A percentile compares a stretch with the other conserved stretches of the same genome.
Conservation (phyloP, 2,888 invertebrate genomes). For the Taenaris catops region DNA sequence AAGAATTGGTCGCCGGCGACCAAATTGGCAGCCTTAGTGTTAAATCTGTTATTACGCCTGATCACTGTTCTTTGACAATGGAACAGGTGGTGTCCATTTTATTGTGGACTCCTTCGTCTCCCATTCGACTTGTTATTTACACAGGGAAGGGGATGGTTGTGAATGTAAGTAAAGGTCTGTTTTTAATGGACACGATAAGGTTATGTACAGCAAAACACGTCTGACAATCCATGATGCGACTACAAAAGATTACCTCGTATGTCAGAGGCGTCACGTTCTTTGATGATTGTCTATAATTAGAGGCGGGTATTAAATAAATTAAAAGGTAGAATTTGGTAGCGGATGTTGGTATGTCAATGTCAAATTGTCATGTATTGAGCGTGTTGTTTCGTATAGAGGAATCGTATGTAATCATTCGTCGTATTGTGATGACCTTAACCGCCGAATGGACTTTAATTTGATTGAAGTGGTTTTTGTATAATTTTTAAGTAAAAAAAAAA, state of each 20-base stretch:
- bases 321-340: constrained; percentile 39
- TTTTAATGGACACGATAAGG: constrained; percentile 42
- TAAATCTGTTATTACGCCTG: constrained; percentile 62
- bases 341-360: constrained; percentile 56
- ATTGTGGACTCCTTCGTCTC: constrained; percentile 35
- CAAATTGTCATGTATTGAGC: constrained; percentile 32
- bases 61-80: constrained; percentile 70
- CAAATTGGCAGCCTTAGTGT: no score
- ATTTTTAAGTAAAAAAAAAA: constrained; percentile 9
- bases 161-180: constrained; percentile 31
- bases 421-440: constrained; percentile 20
- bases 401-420: constrained; percentile 21
- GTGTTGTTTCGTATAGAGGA: constrained; percentile 14
- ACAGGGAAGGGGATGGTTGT: constrained; percentile 27
- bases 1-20: no score
- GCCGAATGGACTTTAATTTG: constrained; percentile 13
- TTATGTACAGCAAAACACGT: constrained; percentile 53
- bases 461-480: constrained; percentile 6
- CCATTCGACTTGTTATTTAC: constrained; percentile 20
- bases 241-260: constrained; percentile 74
- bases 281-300: constrained; percentile 68
- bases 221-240: constrained; percentile 61
- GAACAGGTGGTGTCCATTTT: constrained; percentile 35
- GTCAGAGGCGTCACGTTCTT: constrained; percentile 63
- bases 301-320: constrained; percentile 69